Evolutionary conservation across 2,888 invertebrate genomes (phyloP).

Genomic region (Lampropteryx suffumata): DNA sequence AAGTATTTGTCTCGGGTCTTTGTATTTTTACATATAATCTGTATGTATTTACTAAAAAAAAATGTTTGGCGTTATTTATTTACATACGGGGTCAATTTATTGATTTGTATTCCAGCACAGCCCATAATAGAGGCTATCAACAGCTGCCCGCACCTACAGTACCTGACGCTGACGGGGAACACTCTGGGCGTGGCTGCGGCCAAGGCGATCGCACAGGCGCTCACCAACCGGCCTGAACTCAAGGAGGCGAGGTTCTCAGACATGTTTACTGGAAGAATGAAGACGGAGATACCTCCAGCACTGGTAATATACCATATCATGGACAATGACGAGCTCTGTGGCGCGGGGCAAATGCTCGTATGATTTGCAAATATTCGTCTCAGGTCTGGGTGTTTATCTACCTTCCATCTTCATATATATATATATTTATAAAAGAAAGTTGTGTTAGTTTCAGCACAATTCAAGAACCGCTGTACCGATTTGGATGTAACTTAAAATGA

Average conservation of each 20-base stretch:
- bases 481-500: no score
- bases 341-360: not conserved
- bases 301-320: slow-evolving; percentile 84
- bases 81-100: no score
- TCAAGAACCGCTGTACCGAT: no score
- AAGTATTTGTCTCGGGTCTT: no score
- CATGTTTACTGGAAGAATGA: slow-evolving; percentile 97
- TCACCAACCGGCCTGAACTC: slow-evolving; percentile 90
- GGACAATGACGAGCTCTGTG: slow-evolving; percentile 33
- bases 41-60: no score
- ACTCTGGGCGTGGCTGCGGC: slow-evolving; percentile 96
- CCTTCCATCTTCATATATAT: no score
- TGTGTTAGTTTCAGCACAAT: no score
- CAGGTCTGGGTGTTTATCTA: no score
- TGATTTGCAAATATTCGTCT: no score
- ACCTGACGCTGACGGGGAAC: slow-evolving; percentile 94
- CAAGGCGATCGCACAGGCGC: slow-evolving; percentile 89
- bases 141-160: slow-evolving; percentile 85
- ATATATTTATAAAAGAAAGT: no score
- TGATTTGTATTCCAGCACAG: slow-evolving; percentile 86
- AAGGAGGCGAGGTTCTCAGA: slow-evolving; percentile 95
- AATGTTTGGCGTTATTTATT: no score
- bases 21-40: no score
- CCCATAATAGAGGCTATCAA: slow-evolving; percentile 90
- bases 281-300: slow-evolving; percentile 96